Evolutionary conservation across 2,797 vertebrate species (phyloP).

Genomic region (Dryobates pubescens): DNA sequence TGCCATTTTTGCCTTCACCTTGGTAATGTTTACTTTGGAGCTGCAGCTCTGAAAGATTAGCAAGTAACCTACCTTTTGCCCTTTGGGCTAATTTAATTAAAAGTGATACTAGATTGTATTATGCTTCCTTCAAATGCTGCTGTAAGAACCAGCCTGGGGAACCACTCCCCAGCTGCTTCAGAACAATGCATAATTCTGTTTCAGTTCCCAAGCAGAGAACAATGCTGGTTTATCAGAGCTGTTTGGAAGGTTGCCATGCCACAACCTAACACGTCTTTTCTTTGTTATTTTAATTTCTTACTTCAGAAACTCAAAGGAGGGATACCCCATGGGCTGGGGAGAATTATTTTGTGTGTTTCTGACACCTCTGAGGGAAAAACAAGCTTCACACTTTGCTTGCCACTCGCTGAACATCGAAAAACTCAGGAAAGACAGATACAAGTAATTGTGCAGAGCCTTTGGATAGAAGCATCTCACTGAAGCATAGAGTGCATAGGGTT

Average conservation of each 20-base stretch:
- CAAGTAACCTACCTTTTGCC: conserved; percentile 5
- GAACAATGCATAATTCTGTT: conserved; percentile 14
- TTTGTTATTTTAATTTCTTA: conserved; percentile 35
- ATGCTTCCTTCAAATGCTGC: conserved; percentile 30
- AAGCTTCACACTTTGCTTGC: background rate
- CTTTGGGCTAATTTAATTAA: conserved; percentile 59
- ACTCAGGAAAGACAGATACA: background rate
- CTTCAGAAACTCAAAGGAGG: conserved; percentile 23
- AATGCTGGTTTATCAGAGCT: conserved; percentile 23
- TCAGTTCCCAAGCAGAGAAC: background rate
- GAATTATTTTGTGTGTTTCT: conserved; percentile 38
- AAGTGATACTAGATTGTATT: conserved; percentile 26
- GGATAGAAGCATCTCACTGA: background rate
- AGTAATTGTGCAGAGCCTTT: conserved; percentile 5
- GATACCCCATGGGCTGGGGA: background rate
- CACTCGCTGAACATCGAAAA: background rate
- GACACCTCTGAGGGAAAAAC: conserved; percentile 44
- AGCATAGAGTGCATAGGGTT: no score
- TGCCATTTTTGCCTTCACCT: background rate
- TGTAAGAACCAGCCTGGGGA: conserved; percentile 39
- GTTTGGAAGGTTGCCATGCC: conserved; percentile 37
- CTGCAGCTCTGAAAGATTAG: conserved; percentile 33
- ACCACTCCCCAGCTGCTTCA: conserved; percentile 41
- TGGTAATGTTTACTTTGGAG: background rate
- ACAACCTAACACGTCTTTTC: conserved; percentile 4